These are phyloP conservation scores for Saccostrea cuccullata DNA, from an alignment of 1,140 invertebrate genomes.

Conservation along the genomic window DNA sequence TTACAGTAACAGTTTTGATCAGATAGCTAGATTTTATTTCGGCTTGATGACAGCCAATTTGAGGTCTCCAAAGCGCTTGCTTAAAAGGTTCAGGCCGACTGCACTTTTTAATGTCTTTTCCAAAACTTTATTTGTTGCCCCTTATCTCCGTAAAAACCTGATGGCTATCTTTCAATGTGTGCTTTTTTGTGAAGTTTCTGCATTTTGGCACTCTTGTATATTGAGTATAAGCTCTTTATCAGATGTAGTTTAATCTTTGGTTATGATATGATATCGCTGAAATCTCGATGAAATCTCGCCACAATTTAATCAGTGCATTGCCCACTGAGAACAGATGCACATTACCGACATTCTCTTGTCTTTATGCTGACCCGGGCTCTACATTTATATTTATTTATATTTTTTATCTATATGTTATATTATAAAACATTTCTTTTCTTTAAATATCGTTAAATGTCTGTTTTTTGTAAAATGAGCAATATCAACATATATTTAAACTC, in stretches of 20 bases:
- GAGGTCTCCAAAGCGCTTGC: conserved; percentile 5
- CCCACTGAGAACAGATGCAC: conserved; percentile 37
- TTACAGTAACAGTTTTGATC: conserved; percentile 22
- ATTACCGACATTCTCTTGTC: not conserved
- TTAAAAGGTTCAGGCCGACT: not conserved
- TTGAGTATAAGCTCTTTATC: conserved; percentile 22
- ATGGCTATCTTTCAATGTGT: not conserved
- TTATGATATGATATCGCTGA: conserved; percentile 34
- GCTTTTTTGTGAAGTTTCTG: conserved; percentile 35
- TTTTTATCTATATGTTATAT: too few relatives aligned
- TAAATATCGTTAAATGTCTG: too few relatives aligned
- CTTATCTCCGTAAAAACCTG: not conserved
- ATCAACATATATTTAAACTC: too few relatives aligned
- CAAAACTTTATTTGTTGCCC: conserved; percentile 33
- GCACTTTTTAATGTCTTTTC: conserved; percentile 38
- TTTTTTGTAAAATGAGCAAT: too few relatives aligned
- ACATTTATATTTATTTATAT: too few relatives aligned
- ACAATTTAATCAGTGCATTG: conserved; percentile 34
- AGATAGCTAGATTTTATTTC: conserved; percentile 36
- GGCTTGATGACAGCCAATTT: conserved; percentile 24
- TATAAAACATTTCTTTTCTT: too few relatives aligned
- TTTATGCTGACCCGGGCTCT: not conserved
- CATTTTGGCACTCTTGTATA: conserved; percentile 33
- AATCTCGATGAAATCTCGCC: conserved; percentile 34
- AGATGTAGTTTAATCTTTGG: conserved; percentile 33